A percentile compares a stretch with the other conserved stretches of the same genome.
phyloP scores from a whole-genome alignment of 2,888 invertebrate genomes.

The Serripes groenlandicus region DNA sequence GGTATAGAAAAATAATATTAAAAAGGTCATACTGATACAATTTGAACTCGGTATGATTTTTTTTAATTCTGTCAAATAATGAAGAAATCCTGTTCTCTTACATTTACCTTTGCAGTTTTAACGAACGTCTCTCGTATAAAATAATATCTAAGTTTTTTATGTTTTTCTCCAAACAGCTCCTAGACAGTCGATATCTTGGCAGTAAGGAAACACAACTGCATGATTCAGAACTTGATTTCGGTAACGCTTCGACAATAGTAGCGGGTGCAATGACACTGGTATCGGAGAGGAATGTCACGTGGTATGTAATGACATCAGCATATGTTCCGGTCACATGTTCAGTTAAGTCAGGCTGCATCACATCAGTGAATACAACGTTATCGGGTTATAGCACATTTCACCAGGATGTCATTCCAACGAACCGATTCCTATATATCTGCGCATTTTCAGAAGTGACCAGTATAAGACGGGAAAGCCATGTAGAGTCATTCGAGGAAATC shows the following conservation, averaged over 20 bases:
- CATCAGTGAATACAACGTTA: background rate
- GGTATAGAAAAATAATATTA: no score
- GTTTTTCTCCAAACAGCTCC: slow-evolving; percentile 16
- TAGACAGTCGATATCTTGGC: slow-evolving; percentile 45
- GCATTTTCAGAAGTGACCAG: slow-evolving; percentile 24
- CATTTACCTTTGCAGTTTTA: no score
- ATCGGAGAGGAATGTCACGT: slow-evolving; percentile 38
- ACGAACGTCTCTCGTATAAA: no score
- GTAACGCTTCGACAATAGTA: slow-evolving; percentile 12
- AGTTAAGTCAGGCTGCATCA: slow-evolving; percentile 18
- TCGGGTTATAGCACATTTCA: slow-evolving; percentile 21
- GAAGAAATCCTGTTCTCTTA: no score
- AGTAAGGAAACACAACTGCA: slow-evolving; percentile 14
- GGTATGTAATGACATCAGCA: slow-evolving; percentile 42
- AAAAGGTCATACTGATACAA: no score
- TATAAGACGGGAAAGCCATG: slow-evolving; percentile 15
- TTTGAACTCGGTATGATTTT: no score
- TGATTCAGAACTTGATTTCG: slow-evolving; percentile 50
- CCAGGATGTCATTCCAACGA: background rate
- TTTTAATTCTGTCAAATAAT: no score
- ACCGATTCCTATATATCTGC: slow-evolving; percentile 39
- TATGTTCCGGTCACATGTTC: slow-evolving; percentile 23
- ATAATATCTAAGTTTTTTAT: background rate
- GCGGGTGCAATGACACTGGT: slow-evolving; percentile 30
- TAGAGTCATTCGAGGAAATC: slow-evolving; percentile 35